Conservation (phyloP, 2,888 invertebrate genomes). For the Stratiomys singularior region DNA sequence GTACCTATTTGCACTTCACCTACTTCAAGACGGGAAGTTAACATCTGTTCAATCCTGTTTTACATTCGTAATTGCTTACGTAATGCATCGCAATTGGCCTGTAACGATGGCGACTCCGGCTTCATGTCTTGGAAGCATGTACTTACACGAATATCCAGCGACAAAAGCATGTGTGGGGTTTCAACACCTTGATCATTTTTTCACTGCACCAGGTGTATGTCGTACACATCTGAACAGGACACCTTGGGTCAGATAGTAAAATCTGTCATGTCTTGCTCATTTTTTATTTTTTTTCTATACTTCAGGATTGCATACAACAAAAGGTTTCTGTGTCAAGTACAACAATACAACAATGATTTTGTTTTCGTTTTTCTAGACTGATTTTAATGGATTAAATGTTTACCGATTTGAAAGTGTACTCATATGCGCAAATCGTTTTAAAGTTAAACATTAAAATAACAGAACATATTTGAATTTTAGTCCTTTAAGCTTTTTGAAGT, state of each 20-base stretch:
- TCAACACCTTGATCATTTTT: constrained; percentile 30
- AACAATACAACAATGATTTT: neutral
- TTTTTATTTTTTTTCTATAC: neutral
- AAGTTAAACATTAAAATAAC: too few relatives aligned
- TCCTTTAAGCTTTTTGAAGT: too few relatives aligned
- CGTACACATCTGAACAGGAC: neutral
- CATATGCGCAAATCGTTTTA: too few relatives aligned
- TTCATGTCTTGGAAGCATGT: neutral
- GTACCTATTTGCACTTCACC: constrained; percentile 6
- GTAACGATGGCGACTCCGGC: neutral
- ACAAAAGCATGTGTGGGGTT: constrained; percentile 27
- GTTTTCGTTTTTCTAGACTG: neutral
- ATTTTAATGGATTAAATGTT: neutral
- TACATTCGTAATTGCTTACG: neutral
- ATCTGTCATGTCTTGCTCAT: neutral
- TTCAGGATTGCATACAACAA: neutral
- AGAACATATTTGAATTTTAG: too few relatives aligned
- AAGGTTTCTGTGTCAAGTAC: constrained; percentile 38
- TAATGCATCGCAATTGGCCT: neutral
- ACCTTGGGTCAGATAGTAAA: constrained; percentile 1
- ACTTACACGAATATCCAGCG: neutral
- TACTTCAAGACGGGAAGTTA: constrained; percentile 30
- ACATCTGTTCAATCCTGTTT: constrained; percentile 32
- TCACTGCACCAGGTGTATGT: constrained; percentile 20
- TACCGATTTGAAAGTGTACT: too few relatives aligned